Base-by-base conservation (phyloP, 30 jellyfish, hydroid and myxozoan genomes). In the Hydractinia echinata region DNA sequence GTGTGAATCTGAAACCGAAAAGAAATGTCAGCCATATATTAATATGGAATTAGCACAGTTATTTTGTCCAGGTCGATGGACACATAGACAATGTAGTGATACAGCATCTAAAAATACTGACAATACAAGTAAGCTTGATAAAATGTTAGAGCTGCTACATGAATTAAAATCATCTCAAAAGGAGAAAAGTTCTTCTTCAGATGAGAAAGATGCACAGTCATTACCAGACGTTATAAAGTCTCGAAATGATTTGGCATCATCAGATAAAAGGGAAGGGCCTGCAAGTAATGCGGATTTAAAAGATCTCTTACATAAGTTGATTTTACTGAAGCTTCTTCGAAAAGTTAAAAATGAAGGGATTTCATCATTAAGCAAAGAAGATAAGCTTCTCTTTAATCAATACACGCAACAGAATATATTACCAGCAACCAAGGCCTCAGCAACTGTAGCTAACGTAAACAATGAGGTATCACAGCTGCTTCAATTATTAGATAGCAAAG, bases 281-380 rank as follows among this genome's bases (percentile, higher is more conserved):
- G 30, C 81, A 51, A 80, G 85, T 61, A 80, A 51, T 16, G 51
- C 67, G 0, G 87, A 80, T 49, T 80, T 80, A 54, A 62, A 60
- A 51, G 70, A 80, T 5, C 66, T 80, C 16, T 69, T 80, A 5
- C 87, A 80, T 66, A 80, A 80, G 50, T 69, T 80, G 15, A 10
- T 80, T 44, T 50, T 80, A 51, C 70, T 80, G 39, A 62, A 66
- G 73, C 84, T 80, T 1, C 83, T 80, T 8, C 72, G 81, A 49
- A 80, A 80, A 80, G 52, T 80, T 21, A 80, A 80, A 67, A 53
- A 62, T 21, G 72, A 64, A 14, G 87, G 87, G 16, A 67, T 67
- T 62, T 19, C 70, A 30, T n/a, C 81, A 48, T 51, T 80, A 7
- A 80, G 69, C 21, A 72, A 62, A 8, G 84, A 80, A 60, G 87